Evolutionary conservation across 2,113 vertebrate species (phyloP).

Genomic region (Pardalotus punctatus): DNA sequence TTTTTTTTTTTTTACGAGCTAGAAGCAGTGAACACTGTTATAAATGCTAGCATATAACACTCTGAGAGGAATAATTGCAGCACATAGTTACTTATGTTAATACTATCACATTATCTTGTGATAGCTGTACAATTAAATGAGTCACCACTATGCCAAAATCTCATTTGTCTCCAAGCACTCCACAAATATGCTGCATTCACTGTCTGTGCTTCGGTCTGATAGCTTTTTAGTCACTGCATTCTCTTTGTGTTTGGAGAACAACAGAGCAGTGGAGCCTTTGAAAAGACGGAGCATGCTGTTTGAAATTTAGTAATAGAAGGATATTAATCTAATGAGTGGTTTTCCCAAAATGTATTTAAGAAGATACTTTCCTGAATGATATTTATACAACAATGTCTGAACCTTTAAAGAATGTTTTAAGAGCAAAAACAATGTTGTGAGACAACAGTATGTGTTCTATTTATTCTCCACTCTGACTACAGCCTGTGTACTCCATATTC

Average conservation of each 20-base stretch:
- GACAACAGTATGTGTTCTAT: not conserved
- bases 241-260: conserved; percentile 45
- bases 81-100: conserved; percentile 58
- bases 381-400: not conserved
- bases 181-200: conserved; percentile 28
- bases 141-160: conserved; percentile 34
- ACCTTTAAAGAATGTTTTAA: not conserved
- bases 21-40: conserved; percentile 7
- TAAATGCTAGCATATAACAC: not conserved
- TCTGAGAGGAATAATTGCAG: conserved; percentile 44
- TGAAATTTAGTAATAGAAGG: not conserved
- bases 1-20: conserved; percentile 21
- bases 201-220: conserved; percentile 16
- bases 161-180: conserved; percentile 55
- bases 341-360: not conserved
- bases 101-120: conserved; percentile 62
- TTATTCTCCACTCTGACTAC: not conserved
- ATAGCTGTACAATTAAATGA: conserved; percentile 65
- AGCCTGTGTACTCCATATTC: not conserved
- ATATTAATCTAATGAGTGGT: conserved; percentile 32
- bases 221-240: conserved; percentile 25
- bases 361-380: not conserved
- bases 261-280: not conserved
- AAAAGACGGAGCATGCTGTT: not conserved
- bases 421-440: not conserved